Conservation (phyloP, 2,113 vertebrate genomes). For the Ursus arctos region DNA sequence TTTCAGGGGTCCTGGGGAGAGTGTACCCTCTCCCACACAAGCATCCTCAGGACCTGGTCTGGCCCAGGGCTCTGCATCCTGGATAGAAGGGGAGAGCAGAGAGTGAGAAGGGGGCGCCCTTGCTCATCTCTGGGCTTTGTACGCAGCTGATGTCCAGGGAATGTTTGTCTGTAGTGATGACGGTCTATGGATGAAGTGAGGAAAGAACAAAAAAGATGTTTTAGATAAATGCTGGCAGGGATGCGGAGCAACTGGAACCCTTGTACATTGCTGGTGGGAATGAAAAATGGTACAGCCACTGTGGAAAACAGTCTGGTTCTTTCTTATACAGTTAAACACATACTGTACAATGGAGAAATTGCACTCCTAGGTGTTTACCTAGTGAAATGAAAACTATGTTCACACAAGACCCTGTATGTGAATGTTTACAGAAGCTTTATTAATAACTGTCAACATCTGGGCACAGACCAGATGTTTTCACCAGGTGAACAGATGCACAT, state of each 20-base stretch:
- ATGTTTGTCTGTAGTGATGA: background rate
- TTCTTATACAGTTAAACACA: background rate
- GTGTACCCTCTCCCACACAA: background rate
- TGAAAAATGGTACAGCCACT: background rate
- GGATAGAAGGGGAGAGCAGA: background rate
- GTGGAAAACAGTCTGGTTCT: background rate
- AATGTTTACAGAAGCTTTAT: background rate
- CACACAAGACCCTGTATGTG: background rate
- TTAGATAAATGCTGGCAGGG: background rate
- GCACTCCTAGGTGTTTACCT: background rate
- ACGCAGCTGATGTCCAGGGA: background rate
- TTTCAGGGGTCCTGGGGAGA: background rate
- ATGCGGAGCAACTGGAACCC: background rate
- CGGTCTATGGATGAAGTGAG: background rate
- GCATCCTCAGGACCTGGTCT: background rate
- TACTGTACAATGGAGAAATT: background rate
- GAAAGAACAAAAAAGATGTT: background rate
- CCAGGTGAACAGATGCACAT: background rate
- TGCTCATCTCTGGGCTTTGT: background rate
- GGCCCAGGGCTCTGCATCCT: background rate
- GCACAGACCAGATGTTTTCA: background rate
- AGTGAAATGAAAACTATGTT: background rate
- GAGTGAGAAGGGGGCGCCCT: background rate
- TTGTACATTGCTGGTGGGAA: background rate
- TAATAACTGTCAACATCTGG: background rate